phyloP scores from a whole-genome alignment of 2,797 vertebrate species.

The Channa striata region DNA sequence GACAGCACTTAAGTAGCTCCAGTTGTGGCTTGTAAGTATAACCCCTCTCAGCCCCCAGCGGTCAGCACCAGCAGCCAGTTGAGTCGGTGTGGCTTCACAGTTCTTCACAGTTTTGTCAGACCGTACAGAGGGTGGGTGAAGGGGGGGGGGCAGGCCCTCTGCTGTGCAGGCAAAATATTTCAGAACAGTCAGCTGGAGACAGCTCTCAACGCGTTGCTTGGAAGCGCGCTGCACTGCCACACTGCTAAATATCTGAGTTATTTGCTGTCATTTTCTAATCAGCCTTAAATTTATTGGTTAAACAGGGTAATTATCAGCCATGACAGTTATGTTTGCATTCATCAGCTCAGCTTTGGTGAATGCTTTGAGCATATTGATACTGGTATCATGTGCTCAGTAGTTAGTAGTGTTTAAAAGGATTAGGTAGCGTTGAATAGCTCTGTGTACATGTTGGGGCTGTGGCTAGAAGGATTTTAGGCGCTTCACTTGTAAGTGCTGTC shows the following conservation, averaged over 20 bases:
- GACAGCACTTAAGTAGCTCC: conserved; percentile 72
- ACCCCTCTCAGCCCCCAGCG: conserved; percentile 35
- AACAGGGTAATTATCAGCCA: conserved; percentile 57
- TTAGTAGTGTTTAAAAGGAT: conserved; percentile 9
- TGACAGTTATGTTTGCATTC: conserved; percentile 52
- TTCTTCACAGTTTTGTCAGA: conserved; percentile 27
- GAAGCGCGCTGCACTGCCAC: conserved; percentile 20
- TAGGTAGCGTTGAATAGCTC: neutral
- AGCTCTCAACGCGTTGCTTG: conserved; percentile 23
- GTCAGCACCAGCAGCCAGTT: conserved; percentile 13
- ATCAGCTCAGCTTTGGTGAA: conserved; percentile 28
- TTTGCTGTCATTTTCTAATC: conserved; percentile 65
- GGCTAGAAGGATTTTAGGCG: neutral
- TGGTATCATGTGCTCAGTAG: neutral
- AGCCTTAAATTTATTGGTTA: conserved; percentile 48
- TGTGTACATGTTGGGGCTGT: neutral
- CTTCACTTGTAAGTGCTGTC: neutral
- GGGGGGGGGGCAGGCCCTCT: neutral
- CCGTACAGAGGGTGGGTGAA: conserved; percentile 3
- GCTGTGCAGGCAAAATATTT: conserved; percentile 56
- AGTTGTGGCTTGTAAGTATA: conserved; percentile 57
- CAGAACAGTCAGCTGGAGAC: conserved; percentile 39
- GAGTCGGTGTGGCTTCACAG: conserved; percentile 18
- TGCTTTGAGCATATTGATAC: conserved; percentile 45
- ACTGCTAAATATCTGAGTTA: conserved; percentile 43